These are phyloP conservation scores for Phytoseiulus persimilis DNA, from an alignment of 2,888 invertebrate genomes.

Conservation along the genomic window DNA sequence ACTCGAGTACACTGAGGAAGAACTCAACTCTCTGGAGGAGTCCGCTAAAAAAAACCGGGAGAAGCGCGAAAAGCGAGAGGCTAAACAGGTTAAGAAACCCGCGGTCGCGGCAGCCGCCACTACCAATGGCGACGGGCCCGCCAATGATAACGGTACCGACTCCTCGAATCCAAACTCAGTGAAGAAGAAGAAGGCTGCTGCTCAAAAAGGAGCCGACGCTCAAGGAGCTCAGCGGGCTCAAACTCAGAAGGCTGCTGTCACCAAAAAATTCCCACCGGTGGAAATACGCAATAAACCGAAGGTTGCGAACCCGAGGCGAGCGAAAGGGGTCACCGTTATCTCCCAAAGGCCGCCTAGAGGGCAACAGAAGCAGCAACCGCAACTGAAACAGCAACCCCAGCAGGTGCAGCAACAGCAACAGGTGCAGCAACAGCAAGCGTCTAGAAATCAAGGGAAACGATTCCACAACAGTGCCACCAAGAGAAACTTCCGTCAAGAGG, in stretches of 20 bases:
- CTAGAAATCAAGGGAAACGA: background rate
- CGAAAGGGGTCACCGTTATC: background rate
- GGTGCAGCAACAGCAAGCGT: background rate
- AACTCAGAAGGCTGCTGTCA: background rate
- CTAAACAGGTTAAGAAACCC: background rate
- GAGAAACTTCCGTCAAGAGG: background rate
- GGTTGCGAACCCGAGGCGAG: background rate
- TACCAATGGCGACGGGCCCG: background rate
- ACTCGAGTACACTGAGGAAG: conserved; percentile 28
- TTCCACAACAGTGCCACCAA: background rate
- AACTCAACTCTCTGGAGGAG: conserved; percentile 27
- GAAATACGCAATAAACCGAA: conserved; percentile 15
- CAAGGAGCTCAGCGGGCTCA: background rate
- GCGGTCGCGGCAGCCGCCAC: background rate
- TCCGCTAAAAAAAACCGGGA: conserved; percentile 24
- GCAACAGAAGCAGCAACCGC: background rate
- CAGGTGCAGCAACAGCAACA: background rate
- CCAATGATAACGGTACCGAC: background rate
- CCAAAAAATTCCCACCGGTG: conserved; percentile 7
- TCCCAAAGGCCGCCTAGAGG: background rate
- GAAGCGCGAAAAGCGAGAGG: conserved; percentile 7
- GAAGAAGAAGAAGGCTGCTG: background rate
- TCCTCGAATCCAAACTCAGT: background rate
- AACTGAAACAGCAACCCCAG: background rate
- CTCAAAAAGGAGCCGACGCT: background rate